A percentile compares a stretch with the other conserved stretches of the same genome.
Evolutionary conservation across 1,140 invertebrate species (phyloP).

Genomic region (Sesamia nonagrioides): DNA sequence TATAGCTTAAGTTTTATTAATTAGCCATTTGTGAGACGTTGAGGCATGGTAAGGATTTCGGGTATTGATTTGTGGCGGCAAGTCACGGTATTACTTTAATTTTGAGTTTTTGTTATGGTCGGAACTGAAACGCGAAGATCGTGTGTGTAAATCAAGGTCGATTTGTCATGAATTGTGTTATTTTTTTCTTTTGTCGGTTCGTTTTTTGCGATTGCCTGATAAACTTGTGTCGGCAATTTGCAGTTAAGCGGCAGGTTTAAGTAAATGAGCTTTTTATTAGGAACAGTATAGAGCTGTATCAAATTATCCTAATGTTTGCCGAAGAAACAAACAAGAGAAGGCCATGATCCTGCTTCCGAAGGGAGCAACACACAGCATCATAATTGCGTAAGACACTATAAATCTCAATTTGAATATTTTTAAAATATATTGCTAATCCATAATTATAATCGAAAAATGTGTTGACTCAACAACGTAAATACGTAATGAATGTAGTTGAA

Average conservation of each 20-base stretch:
- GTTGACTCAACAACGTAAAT: no score
- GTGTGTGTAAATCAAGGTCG: neutral
- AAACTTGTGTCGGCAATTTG: neutral
- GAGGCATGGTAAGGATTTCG: conserved; percentile 32
- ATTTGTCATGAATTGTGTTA: neutral
- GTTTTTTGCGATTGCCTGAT: neutral
- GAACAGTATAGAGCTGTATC: neutral
- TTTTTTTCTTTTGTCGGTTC: neutral
- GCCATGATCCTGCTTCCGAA: no score
- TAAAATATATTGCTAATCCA: no score
- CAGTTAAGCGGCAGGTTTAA: neutral
- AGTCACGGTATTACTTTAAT: conserved; percentile 37
- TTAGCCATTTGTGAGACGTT: conserved; percentile 73
- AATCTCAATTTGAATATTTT: no score
- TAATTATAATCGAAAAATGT: no score
- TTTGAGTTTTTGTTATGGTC: conserved; percentile 8
- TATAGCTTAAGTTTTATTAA: conserved; percentile 84
- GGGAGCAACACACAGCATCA: no score
- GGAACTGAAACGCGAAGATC: neutral
- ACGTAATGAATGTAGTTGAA: no score
- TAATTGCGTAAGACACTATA: no score
- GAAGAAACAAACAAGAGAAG: no score
- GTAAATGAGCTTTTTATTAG: neutral
- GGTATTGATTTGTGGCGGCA: conserved; percentile 38
- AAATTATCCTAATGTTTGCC: no score